Evolutionary conservation across 2,797 vertebrate genomes (phyloP), one percentile per base, ranked within the genome.

Genomic region (Lindbergichthys nudifrons): DNA sequence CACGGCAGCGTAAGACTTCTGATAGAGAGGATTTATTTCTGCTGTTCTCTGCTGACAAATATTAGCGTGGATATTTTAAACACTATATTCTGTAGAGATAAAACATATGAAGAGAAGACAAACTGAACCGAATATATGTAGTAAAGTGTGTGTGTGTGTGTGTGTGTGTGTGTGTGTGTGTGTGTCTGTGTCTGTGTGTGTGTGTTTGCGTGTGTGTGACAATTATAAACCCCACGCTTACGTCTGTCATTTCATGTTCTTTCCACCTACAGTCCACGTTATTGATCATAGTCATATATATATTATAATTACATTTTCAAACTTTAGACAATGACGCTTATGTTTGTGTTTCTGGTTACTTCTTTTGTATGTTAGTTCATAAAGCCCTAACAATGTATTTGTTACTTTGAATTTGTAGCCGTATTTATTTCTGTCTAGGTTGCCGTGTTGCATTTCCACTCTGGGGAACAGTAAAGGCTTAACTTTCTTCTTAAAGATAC

Each of bases 381-480:
- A 39, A 0, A 3, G 8, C 10, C 0, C 0, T 58, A 0, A 15
- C 13, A 1, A 59, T 41, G 50, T 16, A 4, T 36, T 30, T 53
- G 32, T 30, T 14, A 53, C 16, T 52, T 18, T 41, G 1, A 52
- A 10, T 30, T 23, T 41, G 30, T 19, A 56, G 10, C 23, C 0
- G 42, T 67, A 67, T 56, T 46, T 66, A 45, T 56, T 32, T 66
- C 0, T 45, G 51, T 46, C 0, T 16, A 1, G 42, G 10, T 14
- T 1, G 51, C 41, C 3, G 21, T 52, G 0, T 13, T 41, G 41
- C 62, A 52, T 51, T 0, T 1, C 4, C 9, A 18, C 9, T 36
- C 3, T 54, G 0, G 16, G 8, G 15, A 65, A 30, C 0, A 26
- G n/a, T 43, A n/a, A 30, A 53, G 2, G 15, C 0, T 16, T 26